These are phyloP conservation scores for Triplophysa dalaica DNA, from an alignment of 2,113 vertebrate genomes.

Conservation along the genomic window DNA sequence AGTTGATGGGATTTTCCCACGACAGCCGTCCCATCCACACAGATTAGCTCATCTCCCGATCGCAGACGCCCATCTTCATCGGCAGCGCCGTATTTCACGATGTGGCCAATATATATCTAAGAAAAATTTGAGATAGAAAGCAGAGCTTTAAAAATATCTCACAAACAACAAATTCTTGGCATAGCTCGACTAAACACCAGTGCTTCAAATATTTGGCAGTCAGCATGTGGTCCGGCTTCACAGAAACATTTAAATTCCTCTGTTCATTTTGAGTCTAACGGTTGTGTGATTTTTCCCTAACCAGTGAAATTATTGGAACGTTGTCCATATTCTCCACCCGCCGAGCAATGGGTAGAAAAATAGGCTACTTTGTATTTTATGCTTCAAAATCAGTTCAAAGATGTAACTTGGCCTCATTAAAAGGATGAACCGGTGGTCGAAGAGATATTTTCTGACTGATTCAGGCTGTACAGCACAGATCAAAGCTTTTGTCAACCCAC, in stretches of 20 bases:
- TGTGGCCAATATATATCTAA: constrained; percentile 98
- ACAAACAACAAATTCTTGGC: neutral
- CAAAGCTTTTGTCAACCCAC: constrained; percentile 50
- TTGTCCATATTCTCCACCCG: constrained; percentile 8
- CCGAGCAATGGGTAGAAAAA: constrained; percentile 1
- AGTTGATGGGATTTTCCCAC: constrained; percentile 98
- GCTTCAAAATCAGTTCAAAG: constrained; percentile 45
- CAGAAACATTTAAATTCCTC: neutral
- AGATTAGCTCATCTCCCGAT: constrained; percentile 94
- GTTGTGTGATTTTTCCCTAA: constrained; percentile 6
- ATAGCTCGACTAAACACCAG: neutral
- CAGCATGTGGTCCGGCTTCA: neutral
- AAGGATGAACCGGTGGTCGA: constrained; percentile 33
- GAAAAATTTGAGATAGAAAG: neutral
- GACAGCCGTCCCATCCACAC: constrained; percentile 94
- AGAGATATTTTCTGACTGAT: constrained; percentile 44
- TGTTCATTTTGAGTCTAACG: constrained; percentile 10
- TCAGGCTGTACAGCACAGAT: constrained; percentile 51
- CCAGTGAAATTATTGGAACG: neutral
- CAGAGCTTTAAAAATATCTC: neutral
- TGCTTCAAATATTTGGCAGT: neutral
- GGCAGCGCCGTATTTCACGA: constrained; percentile 94
- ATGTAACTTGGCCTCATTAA: constrained; percentile 43
- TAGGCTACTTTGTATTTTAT: constrained; percentile 46
- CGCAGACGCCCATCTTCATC: constrained; percentile 94